These are phyloP conservation scores for Sipunculus nudus DNA, from an alignment of 2,888 invertebrate genomes.

Conservation along the genomic window DNA sequence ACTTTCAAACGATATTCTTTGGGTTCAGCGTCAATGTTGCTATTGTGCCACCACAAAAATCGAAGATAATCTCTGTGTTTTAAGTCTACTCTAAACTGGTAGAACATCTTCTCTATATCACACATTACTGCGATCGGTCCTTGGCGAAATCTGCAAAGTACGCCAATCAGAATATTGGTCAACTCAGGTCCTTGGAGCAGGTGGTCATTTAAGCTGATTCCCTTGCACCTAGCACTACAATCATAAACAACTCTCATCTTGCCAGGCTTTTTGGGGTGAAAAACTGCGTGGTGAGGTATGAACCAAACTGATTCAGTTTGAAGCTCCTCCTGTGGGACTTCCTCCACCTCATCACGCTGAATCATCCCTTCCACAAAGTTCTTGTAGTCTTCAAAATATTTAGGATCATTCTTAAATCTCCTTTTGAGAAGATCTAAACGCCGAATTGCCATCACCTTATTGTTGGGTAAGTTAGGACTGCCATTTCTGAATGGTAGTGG, in stretches of 20 bases:
- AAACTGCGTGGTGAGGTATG: constrained; percentile 23
- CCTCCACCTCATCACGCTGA: too few species aligned
- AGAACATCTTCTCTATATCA: constrained; percentile 36
- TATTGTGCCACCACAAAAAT: constrained; percentile 29
- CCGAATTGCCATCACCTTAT: too few species aligned
- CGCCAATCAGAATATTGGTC: constrained; percentile 22
- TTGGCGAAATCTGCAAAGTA: constrained; percentile 22
- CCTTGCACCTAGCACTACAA: constrained; percentile 22
- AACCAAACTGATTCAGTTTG: constrained; percentile 3
- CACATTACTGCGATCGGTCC: constrained; percentile 25
- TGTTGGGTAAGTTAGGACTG: too few species aligned
- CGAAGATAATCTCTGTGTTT: constrained; percentile 19
- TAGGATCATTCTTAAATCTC: too few species aligned
- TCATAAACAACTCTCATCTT: constrained; percentile 31
- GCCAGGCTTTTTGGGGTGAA: constrained; percentile 17
- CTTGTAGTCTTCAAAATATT: too few species aligned
- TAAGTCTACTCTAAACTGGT: constrained; percentile 18
- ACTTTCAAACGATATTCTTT: constrained; percentile 15
- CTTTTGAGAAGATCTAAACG: too few species aligned
- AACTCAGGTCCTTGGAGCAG: constrained; percentile 25
- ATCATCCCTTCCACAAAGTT: too few species aligned
- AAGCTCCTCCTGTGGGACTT: not conserved
- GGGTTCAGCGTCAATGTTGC: not conserved
- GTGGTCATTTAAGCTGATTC: constrained; percentile 25
- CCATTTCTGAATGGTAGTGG: too few species aligned